phyloP scores from a whole-genome alignment of 64 coral and sea anemone species.

The Montipora cactus region DNA sequence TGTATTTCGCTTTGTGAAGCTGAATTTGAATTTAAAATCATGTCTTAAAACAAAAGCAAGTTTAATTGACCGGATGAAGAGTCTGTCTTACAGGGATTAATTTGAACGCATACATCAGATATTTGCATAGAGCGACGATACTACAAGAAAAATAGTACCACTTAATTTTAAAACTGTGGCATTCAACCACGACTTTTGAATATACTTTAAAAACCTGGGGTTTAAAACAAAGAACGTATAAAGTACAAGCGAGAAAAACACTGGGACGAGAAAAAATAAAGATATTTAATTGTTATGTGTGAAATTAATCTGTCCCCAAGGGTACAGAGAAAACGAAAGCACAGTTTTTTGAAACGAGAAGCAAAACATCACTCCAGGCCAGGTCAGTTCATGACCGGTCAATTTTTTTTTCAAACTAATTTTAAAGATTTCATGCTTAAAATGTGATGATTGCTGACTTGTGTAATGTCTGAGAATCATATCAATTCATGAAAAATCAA shows the following conservation, averaged over 20 bases:
- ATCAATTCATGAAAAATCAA: too few species aligned
- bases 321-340: background rate
- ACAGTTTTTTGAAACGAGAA: background rate
- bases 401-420: slow-evolving; percentile 32
- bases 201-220: background rate
- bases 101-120: background rate
- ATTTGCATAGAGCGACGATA: slow-evolving; percentile 19
- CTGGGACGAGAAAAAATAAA: background rate
- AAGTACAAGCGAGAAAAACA: background rate
- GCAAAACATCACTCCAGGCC: background rate
- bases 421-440: slow-evolving; percentile 10
- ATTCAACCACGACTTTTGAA: background rate
- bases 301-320: background rate
- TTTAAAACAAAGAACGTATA: background rate
- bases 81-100: slow-evolving; percentile 2
- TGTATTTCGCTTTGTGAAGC: background rate
- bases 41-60: background rate
- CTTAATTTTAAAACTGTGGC: background rate
- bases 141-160: background rate
- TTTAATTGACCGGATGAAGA: slow-evolving; percentile 39
- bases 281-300: background rate
- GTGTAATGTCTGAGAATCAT: too few species aligned
- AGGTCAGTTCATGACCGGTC: background rate
- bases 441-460: background rate
- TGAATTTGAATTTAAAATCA: slow-evolving; percentile 39